phyloP scores from a whole-genome alignment of 1,140 invertebrate species.

The Zaprionus africanus region DNA sequence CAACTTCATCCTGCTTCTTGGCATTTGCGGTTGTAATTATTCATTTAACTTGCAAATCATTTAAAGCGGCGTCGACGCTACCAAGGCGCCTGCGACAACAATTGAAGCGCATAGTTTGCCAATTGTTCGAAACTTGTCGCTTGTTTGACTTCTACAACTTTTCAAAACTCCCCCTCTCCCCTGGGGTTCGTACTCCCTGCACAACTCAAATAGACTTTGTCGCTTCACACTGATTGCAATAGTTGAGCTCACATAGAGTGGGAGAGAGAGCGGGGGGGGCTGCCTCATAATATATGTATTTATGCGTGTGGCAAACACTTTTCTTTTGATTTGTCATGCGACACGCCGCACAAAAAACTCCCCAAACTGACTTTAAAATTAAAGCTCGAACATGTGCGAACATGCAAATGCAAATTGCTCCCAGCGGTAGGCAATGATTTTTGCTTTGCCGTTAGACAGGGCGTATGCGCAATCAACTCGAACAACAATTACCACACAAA shows the following conservation, averaged over 20 bases:
- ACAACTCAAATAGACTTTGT: conserved; percentile 81
- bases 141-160: conserved; percentile 79
- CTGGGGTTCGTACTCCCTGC: background rate
- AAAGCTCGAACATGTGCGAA: background rate
- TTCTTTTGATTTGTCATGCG: conserved; percentile 40
- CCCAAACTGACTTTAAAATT: conserved; percentile 23
- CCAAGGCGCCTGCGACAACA: conserved; percentile 51
- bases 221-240: conserved; percentile 80
- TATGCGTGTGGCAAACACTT: conserved; percentile 48
- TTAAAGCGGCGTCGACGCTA: conserved; percentile 47
- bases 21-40: conserved; percentile 77
- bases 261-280: background rate
- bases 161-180: conserved; percentile 4
- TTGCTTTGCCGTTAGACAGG: conserved; percentile 6
- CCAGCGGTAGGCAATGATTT: conserved; percentile 13
- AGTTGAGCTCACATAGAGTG: conserved; percentile 42
- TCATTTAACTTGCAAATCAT: conserved; percentile 82
- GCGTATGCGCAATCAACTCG: conserved; percentile 21
- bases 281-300: conserved; percentile 52
- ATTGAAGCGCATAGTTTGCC: conserved; percentile 79
- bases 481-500: background rate
- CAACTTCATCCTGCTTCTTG: background rate
- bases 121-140: conserved; percentile 66
- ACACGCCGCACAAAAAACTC: conserved; percentile 15
- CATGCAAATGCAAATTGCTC: conserved; percentile 24